Conservation (phyloP, 2,888 invertebrate species). For the Macrosiphum euphorbiae region DNA sequence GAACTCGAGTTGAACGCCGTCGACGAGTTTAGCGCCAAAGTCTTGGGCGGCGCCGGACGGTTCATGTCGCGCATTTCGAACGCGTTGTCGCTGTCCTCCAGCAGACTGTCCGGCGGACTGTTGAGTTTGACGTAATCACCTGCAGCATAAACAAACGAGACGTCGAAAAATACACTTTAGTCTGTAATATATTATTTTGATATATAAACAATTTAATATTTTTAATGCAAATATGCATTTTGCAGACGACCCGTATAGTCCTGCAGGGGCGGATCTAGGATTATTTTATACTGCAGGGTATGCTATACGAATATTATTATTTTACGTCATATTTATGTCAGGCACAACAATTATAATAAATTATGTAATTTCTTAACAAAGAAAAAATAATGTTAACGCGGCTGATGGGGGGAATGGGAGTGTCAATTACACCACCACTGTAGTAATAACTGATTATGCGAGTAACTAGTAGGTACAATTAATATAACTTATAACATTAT, state of each 20-base stretch:
- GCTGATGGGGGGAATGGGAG: too few species aligned
- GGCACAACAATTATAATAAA: neutral
- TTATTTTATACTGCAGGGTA: neutral
- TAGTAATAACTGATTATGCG: too few species aligned
- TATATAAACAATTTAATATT: neutral
- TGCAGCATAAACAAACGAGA: neutral
- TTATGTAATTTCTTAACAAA: neutral
- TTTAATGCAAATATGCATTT: neutral
- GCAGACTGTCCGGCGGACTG: conserved; percentile 78
- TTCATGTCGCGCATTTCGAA: conserved; percentile 68
- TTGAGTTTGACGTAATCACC: conserved; percentile 72
- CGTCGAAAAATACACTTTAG: neutral
- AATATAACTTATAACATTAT: neutral
- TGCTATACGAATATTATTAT: neutral
- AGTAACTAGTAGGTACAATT: neutral
- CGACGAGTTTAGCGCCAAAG: conserved; percentile 67
- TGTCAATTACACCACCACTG: neutral
- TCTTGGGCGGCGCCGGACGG: conserved; percentile 68
- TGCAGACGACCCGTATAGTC: neutral
- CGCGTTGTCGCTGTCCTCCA: conserved; percentile 71
- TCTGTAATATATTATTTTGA: neutral
- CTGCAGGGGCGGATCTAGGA: neutral
- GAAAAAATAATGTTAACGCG: neutral
- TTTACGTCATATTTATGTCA: neutral
- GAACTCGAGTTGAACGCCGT: conserved; percentile 54